Base-by-base conservation (phyloP, 2,797 vertebrate species). In the Eurystomus glaucurus region DNA sequence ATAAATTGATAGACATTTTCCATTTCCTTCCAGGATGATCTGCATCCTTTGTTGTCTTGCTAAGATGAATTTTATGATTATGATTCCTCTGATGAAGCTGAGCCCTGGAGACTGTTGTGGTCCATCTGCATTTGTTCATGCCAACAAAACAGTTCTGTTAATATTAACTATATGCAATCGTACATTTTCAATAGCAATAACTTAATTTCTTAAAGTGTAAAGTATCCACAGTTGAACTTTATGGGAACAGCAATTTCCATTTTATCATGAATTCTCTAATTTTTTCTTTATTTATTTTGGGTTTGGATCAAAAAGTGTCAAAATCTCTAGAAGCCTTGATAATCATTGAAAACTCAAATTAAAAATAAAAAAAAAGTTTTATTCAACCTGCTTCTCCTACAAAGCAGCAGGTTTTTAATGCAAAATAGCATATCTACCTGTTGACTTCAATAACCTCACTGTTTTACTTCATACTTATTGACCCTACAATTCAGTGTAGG, bases 1-100 rank as follows among this genome's bases (percentile, higher is more conserved):
- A 92, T 35, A 89, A 85, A 90, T 76, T 76, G 29, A 82, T 72
- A 87, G 61, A 37, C 7, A 72, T 86, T 91, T 94, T 87, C 17
- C 10, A 77, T 91, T 94, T 95, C 55, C 52, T 86, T 75, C 16
- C 31, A 78, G 29, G 52, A 52, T 75, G 31, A 55, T 79, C 43
- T 89, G 14, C 8, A 74, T 62, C 3, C 13, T 78, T 23, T 76
- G 9, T 39, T 85, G 13, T 58, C 39, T 87, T 79, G 29, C 17
- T 62, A 76, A 79, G 26, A 70, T 45, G 9, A 79, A 65, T 9
- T 82, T 87, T 50, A 51, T 39, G 11, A 28, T 78, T 46, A 69
- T 41, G 37, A 71, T 72, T 86, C 13, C 11, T 72, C 31, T 82
- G 45, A 87, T 23, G 16, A 85, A 65, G 13, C 13, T 69, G 43